Evolutionary conservation across 2,113 vertebrate genomes (phyloP).

Genomic region (Prinia subflava): DNA sequence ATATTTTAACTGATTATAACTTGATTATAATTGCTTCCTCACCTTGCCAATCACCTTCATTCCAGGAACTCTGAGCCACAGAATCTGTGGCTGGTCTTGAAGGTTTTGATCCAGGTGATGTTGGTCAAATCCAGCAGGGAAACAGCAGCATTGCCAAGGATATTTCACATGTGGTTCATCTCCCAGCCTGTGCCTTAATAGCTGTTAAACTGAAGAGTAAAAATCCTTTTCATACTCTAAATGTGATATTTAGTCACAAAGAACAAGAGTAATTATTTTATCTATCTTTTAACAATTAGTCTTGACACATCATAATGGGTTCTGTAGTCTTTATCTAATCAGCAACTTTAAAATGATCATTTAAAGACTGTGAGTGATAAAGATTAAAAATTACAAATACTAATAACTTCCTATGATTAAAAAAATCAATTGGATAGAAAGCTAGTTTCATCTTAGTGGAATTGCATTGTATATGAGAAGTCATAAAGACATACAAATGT

Average conservation of each 20-base stretch:
- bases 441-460: neutral
- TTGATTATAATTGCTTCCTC: neutral
- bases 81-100: neutral
- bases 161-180: fast-evolving
- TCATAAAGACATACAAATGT: neutral
- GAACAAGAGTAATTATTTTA: neutral
- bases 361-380: neutral
- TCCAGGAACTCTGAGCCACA: neutral
- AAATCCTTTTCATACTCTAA: neutral
- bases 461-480: neutral
- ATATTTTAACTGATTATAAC: no score
- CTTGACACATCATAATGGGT: neutral
- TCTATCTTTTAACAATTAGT: neutral
- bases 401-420: neutral
- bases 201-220: neutral
- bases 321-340: neutral
- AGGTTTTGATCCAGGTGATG: neutral
- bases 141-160: neutral
- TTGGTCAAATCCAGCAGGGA: neutral
- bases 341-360: neutral
- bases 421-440: neutral
- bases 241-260: neutral
- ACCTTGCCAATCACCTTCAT: neutral
- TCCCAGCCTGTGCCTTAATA: neutral
- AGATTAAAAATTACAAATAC: slow-evolving; percentile 18